Conservation (phyloP, 2,113 vertebrate species). For the Podiceps cristatus region DNA sequence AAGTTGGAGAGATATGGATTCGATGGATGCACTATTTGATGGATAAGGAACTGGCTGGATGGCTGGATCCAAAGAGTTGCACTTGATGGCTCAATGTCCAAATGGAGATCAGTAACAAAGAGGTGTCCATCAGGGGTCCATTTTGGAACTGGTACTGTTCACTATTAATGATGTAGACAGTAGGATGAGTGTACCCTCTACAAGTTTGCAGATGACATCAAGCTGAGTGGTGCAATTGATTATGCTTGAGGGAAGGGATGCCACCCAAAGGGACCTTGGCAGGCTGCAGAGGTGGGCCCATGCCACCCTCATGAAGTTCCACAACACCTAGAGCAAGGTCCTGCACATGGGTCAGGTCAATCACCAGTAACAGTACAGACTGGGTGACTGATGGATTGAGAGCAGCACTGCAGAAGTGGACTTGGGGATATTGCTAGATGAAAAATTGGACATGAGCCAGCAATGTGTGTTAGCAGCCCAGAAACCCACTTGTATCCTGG, state of each 20-base stretch:
- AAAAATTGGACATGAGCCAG: background rate
- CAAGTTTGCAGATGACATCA: background rate
- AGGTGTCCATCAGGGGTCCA: background rate
- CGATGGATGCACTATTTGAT: background rate
- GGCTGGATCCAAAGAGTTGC: background rate
- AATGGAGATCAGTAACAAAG: background rate
- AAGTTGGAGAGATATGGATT: background rate
- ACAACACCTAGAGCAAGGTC: too few species aligned
- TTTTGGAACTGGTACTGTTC: background rate
- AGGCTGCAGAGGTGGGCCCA: background rate
- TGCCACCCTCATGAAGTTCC: background rate
- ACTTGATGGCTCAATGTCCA: background rate
- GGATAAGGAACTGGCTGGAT: background rate
- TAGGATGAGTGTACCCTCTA: background rate
- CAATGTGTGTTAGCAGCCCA: rapidly evolving
- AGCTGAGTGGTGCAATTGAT: background rate
- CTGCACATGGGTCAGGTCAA: background rate
- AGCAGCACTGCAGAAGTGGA: background rate
- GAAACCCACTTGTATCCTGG: background rate
- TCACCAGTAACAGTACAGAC: background rate
- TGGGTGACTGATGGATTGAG: background rate
- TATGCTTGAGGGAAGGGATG: background rate
- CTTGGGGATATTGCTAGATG: background rate
- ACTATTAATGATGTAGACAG: background rate
- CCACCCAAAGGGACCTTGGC: background rate